A percentile compares a stretch with the other conserved stretches of the same genome.
Evolutionary conservation across 2,113 vertebrate species (phyloP).

Genomic region (Cacatua alba): DNA sequence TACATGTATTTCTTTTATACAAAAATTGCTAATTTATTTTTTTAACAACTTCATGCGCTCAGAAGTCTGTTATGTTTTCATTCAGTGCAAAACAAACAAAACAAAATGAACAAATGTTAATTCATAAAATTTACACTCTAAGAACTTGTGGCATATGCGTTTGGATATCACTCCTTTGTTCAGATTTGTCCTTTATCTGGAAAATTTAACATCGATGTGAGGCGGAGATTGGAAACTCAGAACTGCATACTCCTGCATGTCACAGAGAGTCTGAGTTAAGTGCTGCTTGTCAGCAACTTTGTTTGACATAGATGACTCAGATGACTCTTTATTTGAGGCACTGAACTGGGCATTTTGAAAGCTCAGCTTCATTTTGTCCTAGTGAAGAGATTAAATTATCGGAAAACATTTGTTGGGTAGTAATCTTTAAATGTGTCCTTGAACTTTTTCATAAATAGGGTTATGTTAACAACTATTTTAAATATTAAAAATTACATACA

Average conservation of each 20-base stretch:
- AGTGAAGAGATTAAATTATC: background rate
- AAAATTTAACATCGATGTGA: background rate
- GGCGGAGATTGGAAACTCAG: background rate
- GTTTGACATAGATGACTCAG: background rate
- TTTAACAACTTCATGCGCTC: background rate
- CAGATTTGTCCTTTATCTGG: background rate
- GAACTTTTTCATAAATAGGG: background rate
- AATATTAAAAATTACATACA: background rate
- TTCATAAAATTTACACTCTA: background rate
- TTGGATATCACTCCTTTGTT: background rate
- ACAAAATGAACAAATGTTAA: background rate
- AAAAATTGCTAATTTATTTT: background rate
- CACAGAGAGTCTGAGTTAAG: background rate
- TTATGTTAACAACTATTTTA: background rate
- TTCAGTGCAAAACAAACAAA: background rate
- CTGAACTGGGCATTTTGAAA: background rate
- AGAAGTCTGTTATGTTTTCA: background rate
- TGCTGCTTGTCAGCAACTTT: background rate
- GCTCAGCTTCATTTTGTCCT: background rate
- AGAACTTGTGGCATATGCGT: background rate
- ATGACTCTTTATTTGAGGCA: background rate
- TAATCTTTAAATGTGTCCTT: background rate
- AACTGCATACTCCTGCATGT: background rate
- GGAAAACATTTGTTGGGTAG: background rate
- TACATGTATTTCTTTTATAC: background rate